These are phyloP conservation scores for Ichneumon xanthorius DNA, from an alignment of 2,888 invertebrate genomes.

Conservation along the genomic window DNA sequence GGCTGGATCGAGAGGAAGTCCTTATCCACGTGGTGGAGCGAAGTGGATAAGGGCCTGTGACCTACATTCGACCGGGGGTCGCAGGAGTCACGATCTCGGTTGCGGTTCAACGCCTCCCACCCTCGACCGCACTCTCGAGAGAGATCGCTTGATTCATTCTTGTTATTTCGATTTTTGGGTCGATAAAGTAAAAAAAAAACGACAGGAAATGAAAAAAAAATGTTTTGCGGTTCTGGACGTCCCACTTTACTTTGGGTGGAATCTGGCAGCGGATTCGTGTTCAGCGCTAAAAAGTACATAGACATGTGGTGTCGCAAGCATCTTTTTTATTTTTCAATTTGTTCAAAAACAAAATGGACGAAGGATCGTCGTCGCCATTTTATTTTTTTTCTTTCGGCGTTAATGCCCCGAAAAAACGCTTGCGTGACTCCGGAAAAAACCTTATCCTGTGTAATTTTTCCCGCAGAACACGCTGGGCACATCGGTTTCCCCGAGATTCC, in stretches of 20 bases:
- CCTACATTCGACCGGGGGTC: slow-evolving; percentile 26
- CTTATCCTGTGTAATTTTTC: neutral
- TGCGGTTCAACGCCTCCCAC: slow-evolving; percentile 15
- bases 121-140: neutral
- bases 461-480: neutral
- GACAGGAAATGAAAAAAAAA: neutral
- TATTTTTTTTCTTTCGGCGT: neutral
- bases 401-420: neutral
- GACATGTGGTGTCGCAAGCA: neutral
- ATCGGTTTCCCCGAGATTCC: neutral
- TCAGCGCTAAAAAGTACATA: neutral
- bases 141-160: neutral
- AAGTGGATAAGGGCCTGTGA: slow-evolving; percentile 31
- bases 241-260: neutral
- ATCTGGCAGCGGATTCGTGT: neutral
- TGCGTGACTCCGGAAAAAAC: neutral
- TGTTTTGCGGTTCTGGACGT: neutral
- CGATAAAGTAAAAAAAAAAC: neutral
- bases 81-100: slow-evolving; percentile 13
- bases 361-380: too few relatives aligned
- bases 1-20: neutral
- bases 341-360: too few relatives aligned
- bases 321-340: too few relatives aligned
- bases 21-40: neutral
- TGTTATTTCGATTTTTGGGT: neutral